Base-by-base conservation (phyloP, 2,797 vertebrate species). In the Lophius americanus region DNA sequence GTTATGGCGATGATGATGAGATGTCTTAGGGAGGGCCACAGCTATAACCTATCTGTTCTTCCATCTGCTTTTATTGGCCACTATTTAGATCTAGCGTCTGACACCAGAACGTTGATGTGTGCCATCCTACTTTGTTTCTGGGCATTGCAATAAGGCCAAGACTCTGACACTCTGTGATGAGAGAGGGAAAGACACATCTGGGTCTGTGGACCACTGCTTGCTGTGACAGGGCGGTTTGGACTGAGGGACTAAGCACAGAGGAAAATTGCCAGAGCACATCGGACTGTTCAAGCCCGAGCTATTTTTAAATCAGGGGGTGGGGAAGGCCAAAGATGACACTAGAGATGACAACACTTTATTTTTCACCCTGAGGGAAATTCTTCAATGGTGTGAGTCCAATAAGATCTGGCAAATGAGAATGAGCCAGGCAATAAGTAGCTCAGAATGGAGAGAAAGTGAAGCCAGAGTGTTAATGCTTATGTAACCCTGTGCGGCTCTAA, bases 321-420 rank as follows among this genome's bases (percentile, higher is more conserved):
- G 73, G 81, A 50, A 68, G 81, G 80, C 70, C 78, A 81, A 82
- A 73, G 86, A 88, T 81, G 76, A 85, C 81, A 86, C 75, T 55
- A 51, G 81, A 89, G 83, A 90, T 88, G 89, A 90, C 87, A 90
- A 81, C 81, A 74, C 49, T 80, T 75, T 80, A 79, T 80, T 84
- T 73, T 83, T 84, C 79, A 76, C 75, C 90, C 88, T 14, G 60
- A 79, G 83, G 88, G 70, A 67, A 85, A 78, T 60, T 80, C 83
- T 89, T 84, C 75, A 83, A 78, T 64, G 78, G 82, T 72, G 82
- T 32, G 51, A 70, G 65, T 63, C 79, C 81, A 7, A 74, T 72
- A 76, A 81, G 84, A 88, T 64, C 70, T 37, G 38, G 76, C 74
- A 70, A 87, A 83, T 66, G 65, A 78, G 81, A 85, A 68, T 37